phyloP scores from a whole-genome alignment of 2,797 vertebrate genomes.

The Rhadinocentrus ornatus region DNA sequence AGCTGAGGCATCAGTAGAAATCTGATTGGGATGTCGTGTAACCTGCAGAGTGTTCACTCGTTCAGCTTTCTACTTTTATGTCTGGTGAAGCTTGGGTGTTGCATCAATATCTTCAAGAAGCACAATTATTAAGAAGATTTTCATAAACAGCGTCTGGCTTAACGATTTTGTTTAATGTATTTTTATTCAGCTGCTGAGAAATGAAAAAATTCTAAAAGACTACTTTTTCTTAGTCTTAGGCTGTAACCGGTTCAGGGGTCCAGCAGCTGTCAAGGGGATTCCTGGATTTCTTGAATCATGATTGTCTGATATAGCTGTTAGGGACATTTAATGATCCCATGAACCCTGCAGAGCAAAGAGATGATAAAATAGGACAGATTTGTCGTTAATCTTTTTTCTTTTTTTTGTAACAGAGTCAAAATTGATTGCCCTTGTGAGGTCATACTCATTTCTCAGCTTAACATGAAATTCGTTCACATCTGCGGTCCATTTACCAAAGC shows the following conservation, averaged over 20 bases:
- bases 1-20: neutral
- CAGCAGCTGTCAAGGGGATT: neutral
- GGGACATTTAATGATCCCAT: neutral
- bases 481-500: constrained; percentile 9
- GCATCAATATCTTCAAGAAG: too few species aligned
- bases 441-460: constrained; percentile 15
- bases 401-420: constrained; percentile 5
- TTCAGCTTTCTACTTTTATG: too few species aligned
- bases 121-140: too few species aligned
- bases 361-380: constrained; percentile 3
- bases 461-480: constrained; percentile 14
- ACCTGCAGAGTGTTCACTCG: too few species aligned
- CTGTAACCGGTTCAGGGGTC: too few species aligned
- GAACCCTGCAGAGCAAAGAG: neutral
- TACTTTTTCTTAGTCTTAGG: neutral
- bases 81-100: too few species aligned
- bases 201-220: neutral
- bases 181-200: too few species aligned
- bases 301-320: neutral
- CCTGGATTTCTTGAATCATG: neutral
- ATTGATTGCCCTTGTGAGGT: constrained; percentile 11
- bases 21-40: too few species aligned
- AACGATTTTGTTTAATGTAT: too few species aligned
- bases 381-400: neutral
- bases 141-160: too few species aligned